A percentile compares a stretch with the other conserved stretches of the same genome.
phyloP scores from a whole-genome alignment of 2,888 invertebrate species.

The Chrysolina oricalcia region DNA sequence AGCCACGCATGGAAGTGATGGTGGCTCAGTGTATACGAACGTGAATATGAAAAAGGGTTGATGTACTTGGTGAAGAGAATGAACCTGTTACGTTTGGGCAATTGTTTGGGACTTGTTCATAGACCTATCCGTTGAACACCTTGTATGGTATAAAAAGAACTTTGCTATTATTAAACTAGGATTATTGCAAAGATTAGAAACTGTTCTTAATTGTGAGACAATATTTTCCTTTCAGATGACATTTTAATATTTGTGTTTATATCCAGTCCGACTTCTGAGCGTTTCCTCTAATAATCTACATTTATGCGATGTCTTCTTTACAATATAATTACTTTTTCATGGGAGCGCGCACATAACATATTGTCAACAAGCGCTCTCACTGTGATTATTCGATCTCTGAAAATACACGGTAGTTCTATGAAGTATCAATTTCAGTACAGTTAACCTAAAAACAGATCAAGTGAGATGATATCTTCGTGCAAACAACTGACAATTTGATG shows the following conservation, averaged over 20 bases:
- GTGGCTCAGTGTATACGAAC: neutral
- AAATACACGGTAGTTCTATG: slow-evolving; percentile 30
- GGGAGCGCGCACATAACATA: slow-evolving; percentile 53
- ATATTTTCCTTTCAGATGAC: slow-evolving; percentile 53
- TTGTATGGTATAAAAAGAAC: neutral
- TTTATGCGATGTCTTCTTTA: slow-evolving; percentile 45
- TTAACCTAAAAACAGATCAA: slow-evolving; percentile 40
- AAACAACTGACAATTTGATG: slow-evolving; percentile 32
- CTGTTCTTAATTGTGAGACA: slow-evolving; percentile 51
- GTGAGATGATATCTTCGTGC: slow-evolving; percentile 32
- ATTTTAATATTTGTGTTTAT: slow-evolving; percentile 56
- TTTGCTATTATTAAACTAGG: slow-evolving; percentile 38
- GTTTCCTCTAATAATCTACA: slow-evolving; percentile 50
- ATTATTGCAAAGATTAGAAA: slow-evolving; percentile 42
- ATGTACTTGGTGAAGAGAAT: neutral
- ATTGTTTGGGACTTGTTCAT: neutral
- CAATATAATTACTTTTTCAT: slow-evolving; percentile 53
- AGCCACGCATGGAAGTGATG: slow-evolving; percentile 1
- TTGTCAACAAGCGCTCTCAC: slow-evolving; percentile 47
- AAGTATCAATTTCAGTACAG: slow-evolving; percentile 47
- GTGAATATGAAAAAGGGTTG: slow-evolving; percentile 19
- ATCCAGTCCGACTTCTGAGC: slow-evolving; percentile 41
- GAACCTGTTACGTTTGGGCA: neutral
- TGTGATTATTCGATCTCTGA: slow-evolving; percentile 50
- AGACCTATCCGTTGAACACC: neutral